Base-by-base conservation (phyloP, 2,797 vertebrate genomes). In the Coregonus suidteri region DNA sequence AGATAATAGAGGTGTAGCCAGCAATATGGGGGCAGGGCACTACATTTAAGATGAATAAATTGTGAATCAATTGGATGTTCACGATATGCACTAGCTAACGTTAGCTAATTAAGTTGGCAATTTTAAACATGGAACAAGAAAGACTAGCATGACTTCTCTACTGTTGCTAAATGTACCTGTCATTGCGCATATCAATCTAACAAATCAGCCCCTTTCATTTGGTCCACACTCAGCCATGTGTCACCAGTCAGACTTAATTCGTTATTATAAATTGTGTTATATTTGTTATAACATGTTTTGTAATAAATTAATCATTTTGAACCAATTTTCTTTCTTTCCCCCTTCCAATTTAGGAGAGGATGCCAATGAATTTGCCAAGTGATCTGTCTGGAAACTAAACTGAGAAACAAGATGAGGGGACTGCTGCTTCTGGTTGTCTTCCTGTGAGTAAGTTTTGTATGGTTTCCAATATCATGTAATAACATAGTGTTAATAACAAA, bases 351-450 rank as follows among this genome's bases (percentile, higher is more conserved):
- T 47, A 77, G 69, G 56, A 51, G 25, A 77, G 73, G 77, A 70
- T 59, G 16, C 69, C 35, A 35, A 62, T 81, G 82, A 77, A 80
- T 77, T 81, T 81, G 85, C 11, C 64, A 88, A 90, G 91, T 87
- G 88, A 81, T 86, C 85, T 81, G 87, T 90, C 82, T 92, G 76
- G 90, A 81, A 73, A 85, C 41, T 47, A 79, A 34, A 56, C 75
- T 6, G 41, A 83, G n/a, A 80, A 79, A 52, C 79, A 91, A 89
- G 74, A 95, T 95, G 94, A 95, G 91, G 41, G 11, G 41, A 77
- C 66, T 90, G 1, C 81, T 88, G 18, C 94, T 98, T 47, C 77
- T 97, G 66, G 78, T 84, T 0, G 80, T 94, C 73, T 97, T 96
- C 83, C 73, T 94, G 97, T 98, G 87, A 95, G 95, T 34, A 34